A percentile compares a stretch with the other conserved stretches of the same genome.
These are phyloP conservation scores for Nerophis ophidion DNA, from an alignment of 2,113 vertebrate genomes.

Conservation along the genomic window DNA sequence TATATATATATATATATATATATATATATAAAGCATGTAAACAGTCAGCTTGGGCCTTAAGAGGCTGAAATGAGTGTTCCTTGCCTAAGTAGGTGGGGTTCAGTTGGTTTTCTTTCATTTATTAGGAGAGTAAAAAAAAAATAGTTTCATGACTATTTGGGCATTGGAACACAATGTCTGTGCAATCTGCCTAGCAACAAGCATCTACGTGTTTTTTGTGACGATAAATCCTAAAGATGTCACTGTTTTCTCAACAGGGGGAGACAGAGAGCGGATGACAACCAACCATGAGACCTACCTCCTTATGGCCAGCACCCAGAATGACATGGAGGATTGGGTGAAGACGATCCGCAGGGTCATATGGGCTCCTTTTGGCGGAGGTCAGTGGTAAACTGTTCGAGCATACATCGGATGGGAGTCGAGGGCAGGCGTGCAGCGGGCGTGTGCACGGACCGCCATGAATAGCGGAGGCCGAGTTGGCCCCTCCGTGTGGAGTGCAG, in stretches of 20 bases:
- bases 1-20: too few species aligned
- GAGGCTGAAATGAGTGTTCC: too few species aligned
- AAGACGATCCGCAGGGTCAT: conserved; percentile 96
- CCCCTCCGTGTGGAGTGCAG: conserved; percentile 58
- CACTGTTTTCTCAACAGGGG: conserved; percentile 72
- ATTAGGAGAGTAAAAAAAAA: too few species aligned
- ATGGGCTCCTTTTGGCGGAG: conserved; percentile 98
- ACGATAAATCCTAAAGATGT: background rate
- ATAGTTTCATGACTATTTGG: too few species aligned
- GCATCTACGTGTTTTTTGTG: background rate
- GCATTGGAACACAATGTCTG: too few species aligned
- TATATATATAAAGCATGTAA: too few species aligned
- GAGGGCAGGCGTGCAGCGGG: conserved; percentile 28
- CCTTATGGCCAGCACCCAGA: conserved; percentile 98
- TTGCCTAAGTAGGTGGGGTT: too few species aligned
- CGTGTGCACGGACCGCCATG: conserved; percentile 31
- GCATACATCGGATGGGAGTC: too few species aligned
- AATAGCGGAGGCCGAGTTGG: conserved; percentile 51
- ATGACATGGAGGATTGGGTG: conserved; percentile 99
- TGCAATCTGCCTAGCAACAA: background rate
- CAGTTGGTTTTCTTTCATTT: too few species aligned
- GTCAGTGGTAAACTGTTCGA: conserved; percentile 67
- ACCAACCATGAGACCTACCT: conserved; percentile 98
- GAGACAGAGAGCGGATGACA: conserved; percentile 96
- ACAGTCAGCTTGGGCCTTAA: too few species aligned